phyloP scores from a whole-genome alignment of 2,888 invertebrate genomes.

The Amphipoea oculea region DNA sequence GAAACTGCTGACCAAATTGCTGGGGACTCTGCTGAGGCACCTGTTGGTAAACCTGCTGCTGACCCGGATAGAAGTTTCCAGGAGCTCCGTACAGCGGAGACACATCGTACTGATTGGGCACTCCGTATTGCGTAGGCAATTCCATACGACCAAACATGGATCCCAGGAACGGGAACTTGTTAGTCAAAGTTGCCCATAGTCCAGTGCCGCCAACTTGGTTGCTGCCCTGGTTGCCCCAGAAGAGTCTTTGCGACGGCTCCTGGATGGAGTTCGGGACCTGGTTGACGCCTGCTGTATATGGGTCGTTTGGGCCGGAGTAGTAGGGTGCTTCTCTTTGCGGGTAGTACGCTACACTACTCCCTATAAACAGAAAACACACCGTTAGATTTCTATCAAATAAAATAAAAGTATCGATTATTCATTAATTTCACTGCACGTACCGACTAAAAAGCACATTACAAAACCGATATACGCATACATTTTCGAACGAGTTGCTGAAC shows the following conservation, averaged over 20 bases:
- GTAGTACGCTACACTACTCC: constrained; percentile 82
- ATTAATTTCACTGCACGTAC: constrained; percentile 81
- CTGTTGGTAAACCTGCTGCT: constrained; percentile 68
- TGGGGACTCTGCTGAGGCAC: constrained; percentile 70
- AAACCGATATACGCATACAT: constrained; percentile 84
- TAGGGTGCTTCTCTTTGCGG: constrained; percentile 82
- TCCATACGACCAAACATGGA: constrained; percentile 87
- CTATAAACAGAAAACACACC: constrained; percentile 74
- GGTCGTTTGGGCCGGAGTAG: constrained; percentile 81
- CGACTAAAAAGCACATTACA: constrained; percentile 83
- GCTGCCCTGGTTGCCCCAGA: constrained; percentile 84
- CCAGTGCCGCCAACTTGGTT: constrained; percentile 88
- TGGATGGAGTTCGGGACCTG: constrained; percentile 71
- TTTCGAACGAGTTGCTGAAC: constrained; percentile 82
- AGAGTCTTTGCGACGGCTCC: constrained; percentile 84
- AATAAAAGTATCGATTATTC: constrained; percentile 44
- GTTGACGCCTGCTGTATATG: constrained; percentile 76
- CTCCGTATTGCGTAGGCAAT: constrained; percentile 78
- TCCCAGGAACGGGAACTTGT: constrained; percentile 86
- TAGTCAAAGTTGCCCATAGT: constrained; percentile 84
- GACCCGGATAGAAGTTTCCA: constrained; percentile 67
- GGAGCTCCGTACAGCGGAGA: constrained; percentile 70
- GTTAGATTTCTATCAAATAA: constrained; percentile 38
- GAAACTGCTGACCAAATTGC: constrained; percentile 51
- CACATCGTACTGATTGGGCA: constrained; percentile 71